Evolutionary conservation across 2,113 vertebrate species (phyloP).

Genomic region (Platysteira castanea): DNA sequence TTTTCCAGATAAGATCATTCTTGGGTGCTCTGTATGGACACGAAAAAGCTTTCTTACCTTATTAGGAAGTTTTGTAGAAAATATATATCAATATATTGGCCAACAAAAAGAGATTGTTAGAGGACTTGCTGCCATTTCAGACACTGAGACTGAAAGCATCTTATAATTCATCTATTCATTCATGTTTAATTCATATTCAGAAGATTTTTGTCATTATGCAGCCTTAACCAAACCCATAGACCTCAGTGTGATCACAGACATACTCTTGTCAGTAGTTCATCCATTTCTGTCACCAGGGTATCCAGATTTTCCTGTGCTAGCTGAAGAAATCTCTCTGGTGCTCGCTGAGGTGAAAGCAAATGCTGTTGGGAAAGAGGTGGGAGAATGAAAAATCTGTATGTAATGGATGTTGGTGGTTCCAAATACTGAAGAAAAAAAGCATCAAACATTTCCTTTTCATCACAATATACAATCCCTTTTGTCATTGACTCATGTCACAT

Average conservation of each 20-base stretch:
- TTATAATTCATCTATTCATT: constrained; percentile 28
- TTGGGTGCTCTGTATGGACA: neutral
- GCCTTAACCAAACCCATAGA: neutral
- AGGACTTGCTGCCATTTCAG: neutral
- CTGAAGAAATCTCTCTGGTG: constrained; percentile 90
- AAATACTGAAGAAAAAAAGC: neutral
- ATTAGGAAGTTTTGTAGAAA: neutral
- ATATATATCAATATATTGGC: neutral
- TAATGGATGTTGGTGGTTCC: neutral
- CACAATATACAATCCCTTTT: neutral
- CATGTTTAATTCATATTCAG: constrained; percentile 27
- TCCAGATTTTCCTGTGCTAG: constrained; percentile 89
- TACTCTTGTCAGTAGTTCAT: constrained; percentile 93
- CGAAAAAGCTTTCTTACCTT: neutral
- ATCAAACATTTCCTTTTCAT: neutral
- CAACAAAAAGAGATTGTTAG: neutral
- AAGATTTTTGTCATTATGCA: neutral
- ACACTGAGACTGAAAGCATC: neutral
- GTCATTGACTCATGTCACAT: neutral
- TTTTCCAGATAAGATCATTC: neutral
- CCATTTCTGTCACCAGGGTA: constrained; percentile 90
- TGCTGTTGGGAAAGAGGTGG: constrained; percentile 72
- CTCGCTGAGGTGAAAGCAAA: constrained; percentile 92
- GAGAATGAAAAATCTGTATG: constrained; percentile 6
- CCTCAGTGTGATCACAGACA: constrained; percentile 19